Conservation (phyloP, 2,113 vertebrate genomes). For the Laterallus jamaicensis region DNA sequence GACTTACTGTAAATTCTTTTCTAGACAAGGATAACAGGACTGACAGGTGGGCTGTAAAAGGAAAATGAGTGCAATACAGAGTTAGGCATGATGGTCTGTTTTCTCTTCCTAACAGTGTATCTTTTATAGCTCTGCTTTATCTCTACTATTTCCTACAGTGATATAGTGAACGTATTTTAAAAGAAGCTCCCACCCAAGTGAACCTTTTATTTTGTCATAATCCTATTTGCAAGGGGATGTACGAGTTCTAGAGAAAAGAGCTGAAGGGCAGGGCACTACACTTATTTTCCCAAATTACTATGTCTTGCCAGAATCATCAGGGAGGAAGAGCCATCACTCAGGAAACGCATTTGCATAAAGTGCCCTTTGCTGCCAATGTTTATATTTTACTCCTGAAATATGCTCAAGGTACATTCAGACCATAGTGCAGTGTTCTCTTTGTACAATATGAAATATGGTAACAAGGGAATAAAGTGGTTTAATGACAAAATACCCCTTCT, state of each 20-base stretch:
- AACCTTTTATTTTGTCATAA: conserved; percentile 11
- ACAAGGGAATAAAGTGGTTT: not conserved
- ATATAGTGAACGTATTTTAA: not conserved
- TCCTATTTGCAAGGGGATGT: not conserved
- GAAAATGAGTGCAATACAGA: conserved; percentile 10
- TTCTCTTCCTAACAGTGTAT: not conserved
- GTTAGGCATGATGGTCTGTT: not conserved
- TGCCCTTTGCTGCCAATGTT: conserved; percentile 13
- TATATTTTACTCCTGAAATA: conserved; percentile 25
- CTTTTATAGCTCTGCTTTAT: conserved; percentile 22
- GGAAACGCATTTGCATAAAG: conserved; percentile 11
- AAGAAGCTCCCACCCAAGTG: not conserved
- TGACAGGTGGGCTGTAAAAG: conserved; percentile 49
- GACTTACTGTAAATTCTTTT: conserved; percentile 46
- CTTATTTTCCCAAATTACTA: conserved; percentile 29
- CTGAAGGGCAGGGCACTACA: not conserved
- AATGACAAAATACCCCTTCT: not conserved
- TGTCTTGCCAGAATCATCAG: conserved; percentile 19
- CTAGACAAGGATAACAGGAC: conserved; percentile 18
- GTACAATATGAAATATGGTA: not conserved
- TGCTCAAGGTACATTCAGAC: not conserved
- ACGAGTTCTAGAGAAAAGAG: not conserved
- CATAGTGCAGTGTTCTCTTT: not conserved
- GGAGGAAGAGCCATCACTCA: conserved; percentile 27
- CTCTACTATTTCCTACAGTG: not conserved